Evolutionary conservation across 2,888 invertebrate genomes (phyloP).

Genomic region (Andricus curvator): DNA sequence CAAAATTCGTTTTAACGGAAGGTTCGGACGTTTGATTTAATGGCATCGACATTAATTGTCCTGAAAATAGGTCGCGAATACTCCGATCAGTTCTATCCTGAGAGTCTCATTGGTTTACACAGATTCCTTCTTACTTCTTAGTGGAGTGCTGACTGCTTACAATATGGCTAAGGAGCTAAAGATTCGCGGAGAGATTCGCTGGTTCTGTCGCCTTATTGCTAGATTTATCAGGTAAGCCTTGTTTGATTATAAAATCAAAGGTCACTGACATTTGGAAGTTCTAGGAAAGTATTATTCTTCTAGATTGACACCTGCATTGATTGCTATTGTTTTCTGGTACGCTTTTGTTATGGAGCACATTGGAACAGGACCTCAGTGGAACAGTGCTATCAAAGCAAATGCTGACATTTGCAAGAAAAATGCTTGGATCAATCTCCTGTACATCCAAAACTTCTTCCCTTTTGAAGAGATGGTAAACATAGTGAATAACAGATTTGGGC

Average conservation of each 20-base stretch:
- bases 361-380: constrained; percentile 85
- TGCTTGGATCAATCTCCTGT: constrained; percentile 85
- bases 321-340: constrained; percentile 84
- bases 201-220: constrained; percentile 81
- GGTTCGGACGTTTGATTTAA: constrained; percentile 48
- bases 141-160: constrained; percentile 84
- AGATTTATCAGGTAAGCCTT: constrained; percentile 82
- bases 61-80: constrained; percentile 79
- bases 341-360: constrained; percentile 84
- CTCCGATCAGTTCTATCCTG: constrained; percentile 82
- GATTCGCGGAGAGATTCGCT: constrained; percentile 80
- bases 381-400: constrained; percentile 82
- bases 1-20: no score
- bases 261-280: constrained; percentile 17
- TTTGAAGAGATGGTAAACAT: constrained; percentile 84
- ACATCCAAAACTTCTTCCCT: constrained; percentile 85
- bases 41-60: constrained; percentile 59
- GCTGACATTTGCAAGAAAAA: constrained; percentile 83
- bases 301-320: constrained; percentile 83
- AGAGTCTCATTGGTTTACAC: constrained; percentile 84
- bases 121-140: constrained; percentile 84
- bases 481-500: neutral
- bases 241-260: constrained; percentile 26
- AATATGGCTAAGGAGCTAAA: constrained; percentile 81
- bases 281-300: constrained; percentile 51